Evolutionary conservation across 2,113 vertebrate species (phyloP), one percentile per base, ranked within the genome.

Genomic region (Pangasianodon gigas): DNA sequence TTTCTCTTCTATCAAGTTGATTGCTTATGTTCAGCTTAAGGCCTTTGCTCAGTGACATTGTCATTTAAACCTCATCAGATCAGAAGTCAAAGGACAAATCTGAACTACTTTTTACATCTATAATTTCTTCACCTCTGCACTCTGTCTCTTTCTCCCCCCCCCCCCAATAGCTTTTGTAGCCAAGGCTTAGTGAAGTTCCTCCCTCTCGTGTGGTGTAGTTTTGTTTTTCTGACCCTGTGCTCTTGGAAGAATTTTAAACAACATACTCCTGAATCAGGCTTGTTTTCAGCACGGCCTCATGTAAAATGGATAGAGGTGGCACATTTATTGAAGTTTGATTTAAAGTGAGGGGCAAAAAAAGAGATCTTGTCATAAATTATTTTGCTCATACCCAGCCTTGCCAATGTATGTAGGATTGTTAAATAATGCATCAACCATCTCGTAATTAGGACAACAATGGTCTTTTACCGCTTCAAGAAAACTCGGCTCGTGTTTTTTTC

Each of bases 361-460:
- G 91, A 93, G 89, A 95, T 94, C 93, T 95, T 94, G 93, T 96
- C 95, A 96, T 96, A 95, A 96, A 96, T 96, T 95, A 96, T 96
- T 96, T 96, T 95, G 94, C 93, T 96, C 95, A 94, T 94, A 96
- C 94, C 92, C 93, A 93, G 94, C 93, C 92, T 94, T 90, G 94
- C 92, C 92, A 91, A 96, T 95, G 94, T 96, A 96, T 95, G 96
- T 96, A 92, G 94, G 91, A 93, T 93, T 91, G 92, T 94, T 96
- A 96, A 96, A 96, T 96, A 96, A 96, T 96, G 95, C 94, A 96
- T 96, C 93, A 92, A 92, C 92, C 86, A 44, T 71, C 86, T 94
- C 95, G 93, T 96, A 96, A 96, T 96, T 96, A 96, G 96, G 95
- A 96, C 95, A 96, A 95, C 95, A 96, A 96, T 94, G 95, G 95